phyloP scores from a whole-genome alignment of 2,888 invertebrate genomes.

The Amaurobius ferox region DNA sequence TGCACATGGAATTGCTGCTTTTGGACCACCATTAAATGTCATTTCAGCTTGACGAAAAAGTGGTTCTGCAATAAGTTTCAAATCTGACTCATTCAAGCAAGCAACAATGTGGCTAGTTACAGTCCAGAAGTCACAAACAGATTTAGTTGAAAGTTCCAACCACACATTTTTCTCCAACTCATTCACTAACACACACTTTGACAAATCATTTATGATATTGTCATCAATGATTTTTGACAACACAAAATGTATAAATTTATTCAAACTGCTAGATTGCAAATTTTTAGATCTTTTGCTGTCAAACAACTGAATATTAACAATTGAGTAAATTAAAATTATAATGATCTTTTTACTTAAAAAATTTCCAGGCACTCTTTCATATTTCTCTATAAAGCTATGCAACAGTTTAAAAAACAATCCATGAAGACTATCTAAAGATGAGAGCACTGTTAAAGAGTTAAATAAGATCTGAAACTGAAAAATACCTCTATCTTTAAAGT shows the following conservation, averaged over 20 bases:
- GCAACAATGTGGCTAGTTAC: not conserved
- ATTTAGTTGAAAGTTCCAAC: slow-evolving; percentile 21
- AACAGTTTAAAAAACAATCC: not conserved
- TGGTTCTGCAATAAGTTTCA: not conserved
- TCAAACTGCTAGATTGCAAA: not conserved
- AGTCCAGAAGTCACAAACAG: slow-evolving; percentile 51
- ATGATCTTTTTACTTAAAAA: not conserved
- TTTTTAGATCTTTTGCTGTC: not conserved
- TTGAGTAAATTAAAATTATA: slow-evolving; percentile 36
- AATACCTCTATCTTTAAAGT: slow-evolving; percentile 22
- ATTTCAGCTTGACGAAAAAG: slow-evolving; percentile 23
- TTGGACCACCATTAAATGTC: slow-evolving; percentile 30
- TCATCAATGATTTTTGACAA: slow-evolving; percentile 23
- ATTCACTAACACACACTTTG: not conserved
- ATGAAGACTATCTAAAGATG: not conserved
- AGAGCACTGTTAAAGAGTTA: slow-evolving; percentile 8
- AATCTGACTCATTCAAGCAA: not conserved
- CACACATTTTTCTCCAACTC: slow-evolving; percentile 11
- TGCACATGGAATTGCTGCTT: slow-evolving; percentile 5
- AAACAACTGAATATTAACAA: slow-evolving; percentile 4
- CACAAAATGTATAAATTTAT: slow-evolving; percentile 10
- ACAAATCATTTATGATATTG: slow-evolving; percentile 13
- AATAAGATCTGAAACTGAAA: slow-evolving; percentile 25
- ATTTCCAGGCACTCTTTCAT: slow-evolving; percentile 23
- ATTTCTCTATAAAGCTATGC: not conserved